These are phyloP conservation scores for Ectemnius continuus DNA, from an alignment of 2,888 invertebrate genomes.

Conservation along the genomic window DNA sequence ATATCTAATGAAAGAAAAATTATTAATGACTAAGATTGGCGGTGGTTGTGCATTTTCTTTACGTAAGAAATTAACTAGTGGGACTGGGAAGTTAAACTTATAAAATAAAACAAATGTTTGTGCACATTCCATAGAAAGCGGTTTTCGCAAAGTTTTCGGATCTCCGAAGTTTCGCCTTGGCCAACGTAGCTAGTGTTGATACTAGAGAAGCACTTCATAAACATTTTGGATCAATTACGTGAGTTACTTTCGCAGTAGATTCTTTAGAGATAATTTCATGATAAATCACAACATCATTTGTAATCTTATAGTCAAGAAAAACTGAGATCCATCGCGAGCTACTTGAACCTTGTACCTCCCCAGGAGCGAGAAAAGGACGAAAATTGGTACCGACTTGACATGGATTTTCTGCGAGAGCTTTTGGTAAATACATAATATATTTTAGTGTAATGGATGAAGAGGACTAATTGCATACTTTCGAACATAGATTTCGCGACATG, in stretches of 20 bases:
- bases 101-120: no score
- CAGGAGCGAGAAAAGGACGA: constrained; percentile 84
- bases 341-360: constrained; percentile 91
- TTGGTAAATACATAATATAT: constrained; percentile 81
- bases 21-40: not conserved
- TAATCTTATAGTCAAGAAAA: constrained; percentile 83
- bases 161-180: constrained; percentile 90
- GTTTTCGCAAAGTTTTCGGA: constrained; percentile 95
- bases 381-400: constrained; percentile 89
- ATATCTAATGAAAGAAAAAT: not conserved
- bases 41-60: not conserved
- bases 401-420: constrained; percentile 90
- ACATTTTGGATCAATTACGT: constrained; percentile 89
- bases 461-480: not conserved
- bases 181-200: constrained; percentile 97
- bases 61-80: no score
- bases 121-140: constrained; percentile 84
- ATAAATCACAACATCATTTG: not conserved
- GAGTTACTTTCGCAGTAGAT: not conserved
- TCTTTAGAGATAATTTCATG: not conserved
- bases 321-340: constrained; percentile 91
- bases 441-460: not conserved
- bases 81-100: no score
- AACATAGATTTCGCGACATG: constrained; percentile 88
- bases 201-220: constrained; percentile 89